A percentile compares a stretch with the other conserved stretches of the same genome.
These are phyloP conservation scores for Alauda arvensis DNA, from an alignment of 2,797 vertebrate species.

Conservation along the genomic window DNA sequence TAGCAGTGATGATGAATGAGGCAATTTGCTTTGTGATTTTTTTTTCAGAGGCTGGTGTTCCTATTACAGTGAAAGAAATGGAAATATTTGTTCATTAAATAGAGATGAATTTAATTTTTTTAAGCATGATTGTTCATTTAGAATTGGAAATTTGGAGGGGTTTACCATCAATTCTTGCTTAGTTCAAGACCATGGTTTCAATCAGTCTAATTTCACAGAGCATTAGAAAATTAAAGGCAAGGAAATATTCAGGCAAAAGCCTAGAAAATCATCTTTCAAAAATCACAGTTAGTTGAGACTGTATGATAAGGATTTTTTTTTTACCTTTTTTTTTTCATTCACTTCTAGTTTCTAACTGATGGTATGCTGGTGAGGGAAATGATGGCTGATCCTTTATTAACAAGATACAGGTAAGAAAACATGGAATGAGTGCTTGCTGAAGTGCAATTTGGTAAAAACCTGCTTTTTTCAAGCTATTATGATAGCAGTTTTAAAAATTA, in stretches of 20 bases:
- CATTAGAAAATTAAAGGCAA: neutral
- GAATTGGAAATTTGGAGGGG: neutral
- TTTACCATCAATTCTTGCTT: neutral
- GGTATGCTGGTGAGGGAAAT: slow-evolving; percentile 98
- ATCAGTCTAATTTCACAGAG: neutral
- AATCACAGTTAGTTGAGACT: neutral
- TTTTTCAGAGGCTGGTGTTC: neutral
- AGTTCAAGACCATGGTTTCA: neutral
- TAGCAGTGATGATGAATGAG: neutral
- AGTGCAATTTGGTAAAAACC: neutral
- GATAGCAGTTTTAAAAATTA: neutral
- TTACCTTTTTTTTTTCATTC: neutral
- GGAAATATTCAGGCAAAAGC: neutral
- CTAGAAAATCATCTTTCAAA: neutral
- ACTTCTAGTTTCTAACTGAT: slow-evolving; percentile 91
- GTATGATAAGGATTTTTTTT: neutral
- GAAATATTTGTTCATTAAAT: neutral
- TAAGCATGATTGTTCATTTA: neutral
- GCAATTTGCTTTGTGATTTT: neutral
- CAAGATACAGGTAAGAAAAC: slow-evolving; percentile 88
- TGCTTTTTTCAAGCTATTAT: neutral
- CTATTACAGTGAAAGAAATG: neutral
- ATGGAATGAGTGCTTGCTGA: neutral
- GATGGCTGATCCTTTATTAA: slow-evolving; percentile 96
- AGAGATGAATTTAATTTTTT: neutral